Evolutionary conservation across 2,797 vertebrate species (phyloP), one percentile per base, ranked within the genome.

Genomic region (Gobio occitaniae): DNA sequence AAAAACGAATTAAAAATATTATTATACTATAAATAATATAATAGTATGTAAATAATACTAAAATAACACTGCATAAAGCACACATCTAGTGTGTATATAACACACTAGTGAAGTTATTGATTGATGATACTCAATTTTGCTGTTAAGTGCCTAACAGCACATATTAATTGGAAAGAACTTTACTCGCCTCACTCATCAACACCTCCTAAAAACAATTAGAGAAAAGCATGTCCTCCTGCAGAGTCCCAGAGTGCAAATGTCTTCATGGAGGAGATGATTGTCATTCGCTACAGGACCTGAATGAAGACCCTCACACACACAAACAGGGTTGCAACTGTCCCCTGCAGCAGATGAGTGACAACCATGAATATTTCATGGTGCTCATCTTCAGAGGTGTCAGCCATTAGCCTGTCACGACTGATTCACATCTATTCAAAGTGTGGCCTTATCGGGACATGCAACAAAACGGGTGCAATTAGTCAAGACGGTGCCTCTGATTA

Each of bases 301-400:
- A 86, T 59, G 66, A 83, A 84, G 78, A 85, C 86, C 72, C 44
- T 68, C 74, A 86, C 82, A 86, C 81, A 84, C 80, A 87, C 29
- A 80, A 56, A 87, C 76, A 75, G 47, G 48, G 8, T 44, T 82
- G 56, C 47, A 66, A 79, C 84, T 82, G 29, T 80, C 52, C 25
- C 9, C 91, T 29, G 82, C 89, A 89, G 76, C 90, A 90, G 88
- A 90, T 91, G 92, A 95, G 89, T 92, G 92, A 93, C 93, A 91
- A 89, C 80, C 92, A 93, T 95, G 92, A 94, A 95, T 95, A 95
- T 94, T 94, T 94, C 91, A 94, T 86, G 88, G 68, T 84, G 89
- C 89, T 91, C 83, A 86, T 90, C 56, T 90, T 91, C 89, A 86
- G 90, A 87, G 92, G 91, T 92, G 94, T 94, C 92, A 90, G 90